Percentiles rank a stretch among this genome's conserved stretches.
phyloP scores from a whole-genome alignment of 2,797 vertebrate genomes.

The Leucoraja ocellata region DNA sequence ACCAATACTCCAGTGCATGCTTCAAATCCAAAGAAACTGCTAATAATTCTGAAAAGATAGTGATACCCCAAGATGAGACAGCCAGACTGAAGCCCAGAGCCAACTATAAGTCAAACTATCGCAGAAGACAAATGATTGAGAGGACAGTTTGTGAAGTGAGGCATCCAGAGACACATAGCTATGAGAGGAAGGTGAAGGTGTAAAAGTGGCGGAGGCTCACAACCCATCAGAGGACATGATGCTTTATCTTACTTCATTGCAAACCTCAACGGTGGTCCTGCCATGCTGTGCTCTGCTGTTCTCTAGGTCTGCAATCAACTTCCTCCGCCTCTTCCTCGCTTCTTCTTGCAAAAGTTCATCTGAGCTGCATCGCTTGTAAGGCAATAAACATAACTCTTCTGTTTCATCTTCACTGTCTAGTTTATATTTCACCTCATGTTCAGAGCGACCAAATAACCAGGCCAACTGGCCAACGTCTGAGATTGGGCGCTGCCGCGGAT shows the following conservation, averaged over 20 bases:
- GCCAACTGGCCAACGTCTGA: conserved; percentile 48
- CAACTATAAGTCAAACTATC: neutral
- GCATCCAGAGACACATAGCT: conserved; percentile 18
- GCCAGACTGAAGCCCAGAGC: neutral
- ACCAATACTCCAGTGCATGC: neutral
- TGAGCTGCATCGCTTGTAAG: conserved; percentile 55
- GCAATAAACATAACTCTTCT: conserved; percentile 38
- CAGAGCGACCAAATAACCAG: conserved; percentile 34
- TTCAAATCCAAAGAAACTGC: neutral
- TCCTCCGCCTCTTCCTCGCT: conserved; percentile 61
- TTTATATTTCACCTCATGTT: conserved; percentile 19
- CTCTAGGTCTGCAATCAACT: conserved; percentile 54
- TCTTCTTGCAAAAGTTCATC: conserved; percentile 79
- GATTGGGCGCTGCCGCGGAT: conserved; percentile 43
- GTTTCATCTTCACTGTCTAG: conserved; percentile 45
- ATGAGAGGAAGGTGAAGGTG: conserved; percentile 8
- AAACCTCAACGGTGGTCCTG: conserved; percentile 47
- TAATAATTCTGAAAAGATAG: neutral
- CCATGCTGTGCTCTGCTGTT: conserved; percentile 50
- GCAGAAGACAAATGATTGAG: conserved; percentile 1
- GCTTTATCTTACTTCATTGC: conserved; percentile 65
- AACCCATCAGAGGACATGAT: conserved; percentile 9
- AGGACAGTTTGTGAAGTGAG: conserved; percentile 18
- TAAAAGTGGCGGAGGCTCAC: neutral
- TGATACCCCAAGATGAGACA: neutral